These are phyloP conservation scores for Rhadina sibilatrix DNA, from an alignment of 2,113 vertebrate species.

Conservation along the genomic window DNA sequence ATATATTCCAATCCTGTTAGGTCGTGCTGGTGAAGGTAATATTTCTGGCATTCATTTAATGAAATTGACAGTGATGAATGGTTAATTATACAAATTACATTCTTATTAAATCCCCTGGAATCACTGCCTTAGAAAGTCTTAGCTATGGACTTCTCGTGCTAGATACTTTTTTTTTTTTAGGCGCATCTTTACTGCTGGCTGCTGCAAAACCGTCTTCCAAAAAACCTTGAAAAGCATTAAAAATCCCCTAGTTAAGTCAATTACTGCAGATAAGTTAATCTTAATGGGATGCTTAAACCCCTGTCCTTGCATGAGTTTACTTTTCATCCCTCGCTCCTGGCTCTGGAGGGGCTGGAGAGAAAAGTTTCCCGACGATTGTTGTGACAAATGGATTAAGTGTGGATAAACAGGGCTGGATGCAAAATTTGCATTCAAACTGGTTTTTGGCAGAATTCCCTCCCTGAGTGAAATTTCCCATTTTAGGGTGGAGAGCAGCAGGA, in stretches of 20 bases:
- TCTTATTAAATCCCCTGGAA: conserved; percentile 84
- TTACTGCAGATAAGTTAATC: conserved; percentile 76
- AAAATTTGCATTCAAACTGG: not conserved
- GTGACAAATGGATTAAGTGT: conserved; percentile 39
- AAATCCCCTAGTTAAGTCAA: conserved; percentile 79
- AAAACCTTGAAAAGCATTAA: conserved; percentile 77
- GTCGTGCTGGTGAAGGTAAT: conserved; percentile 77
- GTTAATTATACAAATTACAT: conserved; percentile 86
- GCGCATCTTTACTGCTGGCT: conserved; percentile 68
- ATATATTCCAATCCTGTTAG: conserved; percentile 84
- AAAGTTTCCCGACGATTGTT: not conserved
- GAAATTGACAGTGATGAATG: conserved; percentile 84
- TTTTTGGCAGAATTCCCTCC: not conserved
- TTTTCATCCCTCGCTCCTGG: conserved; percentile 22
- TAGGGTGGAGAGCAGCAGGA: not conserved
- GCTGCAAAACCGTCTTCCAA: conserved; percentile 61
- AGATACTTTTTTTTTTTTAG: conserved; percentile 42
- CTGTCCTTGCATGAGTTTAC: conserved; percentile 69
- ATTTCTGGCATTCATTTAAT: conserved; percentile 83
- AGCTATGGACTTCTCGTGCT: conserved; percentile 70
- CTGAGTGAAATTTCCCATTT: not conserved
- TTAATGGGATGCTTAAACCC: conserved; percentile 69
- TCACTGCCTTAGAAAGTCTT: conserved; percentile 75
- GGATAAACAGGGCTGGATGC: not conserved
- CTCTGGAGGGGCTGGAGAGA: conserved; percentile 23